Evolutionary conservation across 2,888 invertebrate genomes (phyloP), one percentile per base, ranked within the genome.

Genomic region (Synanthedon formicaeformis): DNA sequence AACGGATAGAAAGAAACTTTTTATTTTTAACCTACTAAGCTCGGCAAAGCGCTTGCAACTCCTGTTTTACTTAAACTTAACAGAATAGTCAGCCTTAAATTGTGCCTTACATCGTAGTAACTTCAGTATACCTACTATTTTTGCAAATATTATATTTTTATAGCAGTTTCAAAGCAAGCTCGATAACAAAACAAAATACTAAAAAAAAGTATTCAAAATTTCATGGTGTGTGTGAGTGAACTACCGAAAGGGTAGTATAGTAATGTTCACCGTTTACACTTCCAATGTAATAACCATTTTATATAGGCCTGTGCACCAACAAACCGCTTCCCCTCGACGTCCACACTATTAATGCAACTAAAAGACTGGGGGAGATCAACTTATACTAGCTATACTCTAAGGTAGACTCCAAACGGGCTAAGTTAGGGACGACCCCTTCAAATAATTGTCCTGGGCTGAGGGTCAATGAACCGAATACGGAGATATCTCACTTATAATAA

Each of bases 381-480:
- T 57, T 64, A 57, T 53, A 52, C 41, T 62, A 64, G 68, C 53
- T 57, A 52, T 48, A 50, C 48, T 12, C 2, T 50, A 50, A 55
- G 56, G 57, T 58, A 58, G 57, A 59, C 57, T 62, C 59, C 60
- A 55, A 63, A 65, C 64, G 66, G 67, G 65, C 66, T 65, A 66
- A 58, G 58, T 59, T 61, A 62, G 67, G 64, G 73, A 67, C 65
- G 65, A 62, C 56, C 69, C 72, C 78, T 71, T 67, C 62, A 60
- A 62, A 68, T 75, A 75, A 77, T 75, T 71, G 73, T 73, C 71
- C 67, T 62, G 54, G 65, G 59, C 64, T 45, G 45, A 69, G 65
- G 73, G 65, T 67, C 74, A 75, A 69, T 73, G 78, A 76, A 73
- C 79, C 66, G 63, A 45, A 13, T 8, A 14, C 4, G 14, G 4